phyloP scores from a whole-genome alignment of 2,113 vertebrate genomes.

The Lipotes vexillifer region DNA sequence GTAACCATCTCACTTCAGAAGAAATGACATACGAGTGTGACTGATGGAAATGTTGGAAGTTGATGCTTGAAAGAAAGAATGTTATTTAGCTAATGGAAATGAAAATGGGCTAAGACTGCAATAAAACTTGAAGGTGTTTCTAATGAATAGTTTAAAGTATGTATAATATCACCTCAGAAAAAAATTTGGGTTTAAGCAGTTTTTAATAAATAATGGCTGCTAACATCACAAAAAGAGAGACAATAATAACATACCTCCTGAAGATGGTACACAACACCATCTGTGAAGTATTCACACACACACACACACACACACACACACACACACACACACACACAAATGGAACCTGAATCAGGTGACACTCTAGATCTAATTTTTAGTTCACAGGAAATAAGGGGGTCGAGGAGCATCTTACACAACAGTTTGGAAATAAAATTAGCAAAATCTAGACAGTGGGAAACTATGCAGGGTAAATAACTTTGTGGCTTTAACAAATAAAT shows the following conservation, averaged over 20 bases:
- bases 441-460: background rate
- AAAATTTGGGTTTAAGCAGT: background rate
- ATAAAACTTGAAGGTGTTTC: background rate
- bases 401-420: background rate
- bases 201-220: background rate
- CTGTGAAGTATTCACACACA: background rate
- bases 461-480: background rate
- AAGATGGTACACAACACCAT: background rate
- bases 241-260: background rate
- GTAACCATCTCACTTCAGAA: background rate
- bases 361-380: background rate
- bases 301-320: background rate
- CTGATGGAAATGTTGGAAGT: background rate
- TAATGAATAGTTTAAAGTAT: background rate
- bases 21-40: background rate
- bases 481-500: background rate
- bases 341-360: background rate
- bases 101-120: background rate
- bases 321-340: background rate
- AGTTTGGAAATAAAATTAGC: background rate
- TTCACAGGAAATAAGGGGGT: background rate
- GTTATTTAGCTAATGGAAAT: background rate
- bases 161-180: background rate
- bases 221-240: background rate
- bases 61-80: background rate